Evolutionary conservation across 2,888 invertebrate genomes (phyloP).

Genomic region (Gortyna flavago): DNA sequence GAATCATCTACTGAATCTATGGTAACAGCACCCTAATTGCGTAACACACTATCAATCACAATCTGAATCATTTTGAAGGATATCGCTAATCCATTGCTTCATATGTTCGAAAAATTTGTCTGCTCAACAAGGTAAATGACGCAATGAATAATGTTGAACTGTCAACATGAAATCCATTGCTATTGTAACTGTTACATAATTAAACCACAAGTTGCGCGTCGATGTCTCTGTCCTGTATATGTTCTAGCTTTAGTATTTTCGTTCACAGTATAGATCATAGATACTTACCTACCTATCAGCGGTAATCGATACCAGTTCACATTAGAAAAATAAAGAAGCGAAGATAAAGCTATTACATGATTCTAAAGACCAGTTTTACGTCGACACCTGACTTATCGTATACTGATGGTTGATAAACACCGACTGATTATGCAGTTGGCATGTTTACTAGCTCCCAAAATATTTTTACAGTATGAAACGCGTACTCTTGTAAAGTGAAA

Average conservation of each 20-base stretch:
- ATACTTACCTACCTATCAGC: too few relatives aligned
- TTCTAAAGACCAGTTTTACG: conserved; percentile 32
- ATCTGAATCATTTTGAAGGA: background rate
- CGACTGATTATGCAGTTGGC: conserved; percentile 57
- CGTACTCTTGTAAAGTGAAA: conserved; percentile 46
- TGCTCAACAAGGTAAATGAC: background rate
- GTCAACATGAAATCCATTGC: background rate
- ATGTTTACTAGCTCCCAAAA: conserved; percentile 55
- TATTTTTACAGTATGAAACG: conserved; percentile 51
- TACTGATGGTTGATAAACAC: conserved; percentile 49
- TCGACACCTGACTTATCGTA: conserved; percentile 55
- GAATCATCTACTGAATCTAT: background rate
- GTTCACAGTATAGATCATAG: background rate
- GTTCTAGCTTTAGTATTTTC: background rate
- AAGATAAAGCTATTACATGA: conserved; percentile 16
- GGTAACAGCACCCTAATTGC: too few relatives aligned
- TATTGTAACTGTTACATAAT: background rate
- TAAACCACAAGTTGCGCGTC: background rate
- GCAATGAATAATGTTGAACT: background rate
- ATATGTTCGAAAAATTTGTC: background rate
- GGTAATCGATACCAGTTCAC: conserved; percentile 25
- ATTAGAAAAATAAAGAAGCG: conserved; percentile 13
- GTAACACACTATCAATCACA: too few relatives aligned
- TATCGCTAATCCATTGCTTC: background rate
- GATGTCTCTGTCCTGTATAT: background rate